A percentile compares a stretch with the other conserved stretches of the same genome.
Conservation (phyloP, 1,140 invertebrate genomes). For the Pinna nobilis region DNA sequence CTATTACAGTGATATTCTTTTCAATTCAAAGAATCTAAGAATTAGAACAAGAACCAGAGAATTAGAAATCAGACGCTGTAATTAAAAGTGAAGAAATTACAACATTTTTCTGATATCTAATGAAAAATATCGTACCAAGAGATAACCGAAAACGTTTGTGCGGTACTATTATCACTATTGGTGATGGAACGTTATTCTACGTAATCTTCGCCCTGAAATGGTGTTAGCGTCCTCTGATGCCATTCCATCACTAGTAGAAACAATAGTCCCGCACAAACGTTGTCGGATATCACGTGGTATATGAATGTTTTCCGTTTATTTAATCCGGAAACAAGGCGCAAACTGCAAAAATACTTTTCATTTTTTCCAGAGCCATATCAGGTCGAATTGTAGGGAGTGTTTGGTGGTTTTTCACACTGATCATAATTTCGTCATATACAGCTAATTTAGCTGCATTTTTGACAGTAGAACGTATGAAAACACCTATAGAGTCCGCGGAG, state of each 20-base stretch:
- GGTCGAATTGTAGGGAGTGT: conserved; percentile 72
- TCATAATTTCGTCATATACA: conserved; percentile 74
- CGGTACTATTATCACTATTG: background rate
- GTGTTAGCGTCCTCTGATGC: no score
- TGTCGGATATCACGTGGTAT: no score
- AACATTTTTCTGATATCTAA: background rate
- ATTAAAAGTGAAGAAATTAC: no score
- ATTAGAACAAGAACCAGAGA: no score
- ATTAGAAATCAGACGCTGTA: no score
- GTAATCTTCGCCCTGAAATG: conserved; percentile 19
- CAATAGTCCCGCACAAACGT: no score
- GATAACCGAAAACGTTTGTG: no score
- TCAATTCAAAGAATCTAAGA: no score
- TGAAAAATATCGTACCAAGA: background rate
- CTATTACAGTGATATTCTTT: no score
- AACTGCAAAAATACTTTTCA: no score
- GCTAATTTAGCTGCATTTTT: conserved; percentile 74
- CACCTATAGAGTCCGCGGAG: conserved; percentile 72
- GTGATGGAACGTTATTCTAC: background rate
- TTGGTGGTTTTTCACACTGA: conserved; percentile 74
- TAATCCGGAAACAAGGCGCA: conserved; percentile 62
- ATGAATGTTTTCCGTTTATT: conserved; percentile 67
- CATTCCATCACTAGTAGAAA: no score
- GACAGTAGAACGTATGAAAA: conserved; percentile 71
- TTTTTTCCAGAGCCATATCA: conserved; percentile 67